These are phyloP conservation scores for Archilochus colubris DNA, from an alignment of 2,113 vertebrate species.

Conservation along the genomic window DNA sequence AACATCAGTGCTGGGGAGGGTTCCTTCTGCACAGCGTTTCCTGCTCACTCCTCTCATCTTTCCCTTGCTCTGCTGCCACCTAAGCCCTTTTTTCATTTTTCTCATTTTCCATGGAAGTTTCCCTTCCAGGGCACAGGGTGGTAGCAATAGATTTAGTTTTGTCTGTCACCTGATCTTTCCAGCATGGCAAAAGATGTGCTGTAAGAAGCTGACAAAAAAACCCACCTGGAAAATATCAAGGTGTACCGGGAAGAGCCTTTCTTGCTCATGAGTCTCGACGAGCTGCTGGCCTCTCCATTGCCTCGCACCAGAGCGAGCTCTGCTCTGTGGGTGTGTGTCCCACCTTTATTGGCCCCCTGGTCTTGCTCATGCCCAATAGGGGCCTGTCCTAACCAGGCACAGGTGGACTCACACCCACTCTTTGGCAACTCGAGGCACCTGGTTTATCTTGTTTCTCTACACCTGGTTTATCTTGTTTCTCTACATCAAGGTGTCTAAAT, in stretches of 20 bases:
- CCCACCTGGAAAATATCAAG: not conserved
- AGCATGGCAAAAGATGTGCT: not conserved
- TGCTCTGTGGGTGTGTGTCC: too few relatives aligned
- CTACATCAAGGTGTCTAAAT: accelerated
- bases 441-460: too few relatives aligned
- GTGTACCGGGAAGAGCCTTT: not conserved
- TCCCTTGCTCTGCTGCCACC: not conserved
- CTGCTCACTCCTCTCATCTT: not conserved
- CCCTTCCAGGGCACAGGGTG: not conserved
- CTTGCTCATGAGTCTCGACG: too few relatives aligned
- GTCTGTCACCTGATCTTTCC: not conserved
- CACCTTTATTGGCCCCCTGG: too few relatives aligned
- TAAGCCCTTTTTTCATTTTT: not conserved
- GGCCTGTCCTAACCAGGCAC: too few relatives aligned
- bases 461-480: too few relatives aligned
- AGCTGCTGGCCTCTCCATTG: too few relatives aligned
- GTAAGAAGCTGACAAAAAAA: not conserved
- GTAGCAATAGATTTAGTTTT: not conserved
- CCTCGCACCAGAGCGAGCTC: too few relatives aligned
- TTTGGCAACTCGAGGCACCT: too few relatives aligned
- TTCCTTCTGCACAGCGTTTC: not conserved
- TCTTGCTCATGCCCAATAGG: too few relatives aligned
- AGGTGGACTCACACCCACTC: too few relatives aligned
- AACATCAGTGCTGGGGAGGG: not conserved
- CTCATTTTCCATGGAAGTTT: not conserved